Conservation (phyloP, 1,140 invertebrate species). For the Cydia pomonella region DNA sequence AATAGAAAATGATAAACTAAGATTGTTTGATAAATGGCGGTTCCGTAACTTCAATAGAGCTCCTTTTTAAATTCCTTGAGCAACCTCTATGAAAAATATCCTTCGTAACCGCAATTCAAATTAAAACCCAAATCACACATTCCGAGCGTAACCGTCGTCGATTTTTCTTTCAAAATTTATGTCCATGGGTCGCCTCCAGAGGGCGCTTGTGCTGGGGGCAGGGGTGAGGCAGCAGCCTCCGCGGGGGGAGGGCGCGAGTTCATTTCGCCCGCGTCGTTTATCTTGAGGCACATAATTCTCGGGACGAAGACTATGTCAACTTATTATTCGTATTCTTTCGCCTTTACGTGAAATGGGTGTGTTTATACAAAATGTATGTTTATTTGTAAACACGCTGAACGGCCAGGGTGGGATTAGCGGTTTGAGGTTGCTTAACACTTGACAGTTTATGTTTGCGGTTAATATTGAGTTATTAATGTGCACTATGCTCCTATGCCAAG, state of each 20-base stretch:
- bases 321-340: constrained; percentile 82
- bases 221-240: constrained; percentile 38
- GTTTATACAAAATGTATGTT: constrained; percentile 50
- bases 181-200: constrained; percentile 55
- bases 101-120: constrained; percentile 59
- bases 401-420: neutral
- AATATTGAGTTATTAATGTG: constrained; percentile 14
- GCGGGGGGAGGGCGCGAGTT: constrained; percentile 69
- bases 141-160: constrained; percentile 69
- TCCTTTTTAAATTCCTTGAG: constrained; percentile 19
- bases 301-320: constrained; percentile 80
- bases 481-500: constrained; percentile 13
- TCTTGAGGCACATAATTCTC: constrained; percentile 81
- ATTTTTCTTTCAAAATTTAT: constrained; percentile 79
- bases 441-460: neutral
- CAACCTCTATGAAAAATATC: constrained; percentile 28
- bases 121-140: constrained; percentile 79
- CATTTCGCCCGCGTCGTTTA: constrained; percentile 82
- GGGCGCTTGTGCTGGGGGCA: constrained; percentile 45
- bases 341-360: constrained; percentile 78
- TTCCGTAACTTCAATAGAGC: constrained; percentile 8
- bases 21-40: constrained; percentile 3
- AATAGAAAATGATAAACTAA: constrained; percentile 6
- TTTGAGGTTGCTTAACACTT: neutral
- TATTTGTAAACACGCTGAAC: constrained; percentile 39